Base-by-base conservation (phyloP, 1,140 invertebrate species). In the Pachypeltis micranthus region DNA sequence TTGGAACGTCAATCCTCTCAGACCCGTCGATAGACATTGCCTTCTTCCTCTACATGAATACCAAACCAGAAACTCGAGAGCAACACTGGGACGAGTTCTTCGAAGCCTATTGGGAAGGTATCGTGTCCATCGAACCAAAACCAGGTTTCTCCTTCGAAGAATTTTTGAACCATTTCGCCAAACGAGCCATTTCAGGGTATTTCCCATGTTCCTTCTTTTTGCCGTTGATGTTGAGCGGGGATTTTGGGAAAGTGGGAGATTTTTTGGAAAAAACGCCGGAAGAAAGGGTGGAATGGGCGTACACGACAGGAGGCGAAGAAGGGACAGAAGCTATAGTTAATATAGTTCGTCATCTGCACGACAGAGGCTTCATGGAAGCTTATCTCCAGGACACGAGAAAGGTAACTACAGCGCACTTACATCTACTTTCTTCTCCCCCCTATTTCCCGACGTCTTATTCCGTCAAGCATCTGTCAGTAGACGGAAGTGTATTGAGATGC, bases 1-100 rank as follows among this genome's bases (percentile, higher is more conserved):
- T 77, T 24, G 74, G 71, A 1, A 39, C 70, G n/a, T 39, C 71
- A 0, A 63, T 61, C 19, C 76, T 76, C 59, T 64, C 69, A 0
- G 72, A 73, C 3, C 76, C 75, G 0, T 66, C 70, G 0, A 61
- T 74, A 3, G 78, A 79, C 31, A 47, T 78, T 1, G 70, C 73
- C 0, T 73, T 74, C n/a, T 75, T 74, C 26, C 25, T 78, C 0
- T 76, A 71, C 62, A 60, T 77, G 16, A 71, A 70, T 55, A 72
- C 71, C 1, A 66, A 69, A 1, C 64, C 47, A 0, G 61, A 68
- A 0, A 2, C 68, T 21, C 69, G 66, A 63, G 54, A 21, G 59
- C 31, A 65, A 0, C 62, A 69, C 29, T 71, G 74, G 24, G 61
- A 69, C 2, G 59, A 69, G 0, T 63, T 77, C 0, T 67, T 78